Evolutionary conservation across 2,113 vertebrate genomes (phyloP), one percentile per base, ranked within the genome.

Genomic region (Gambusia affinis): DNA sequence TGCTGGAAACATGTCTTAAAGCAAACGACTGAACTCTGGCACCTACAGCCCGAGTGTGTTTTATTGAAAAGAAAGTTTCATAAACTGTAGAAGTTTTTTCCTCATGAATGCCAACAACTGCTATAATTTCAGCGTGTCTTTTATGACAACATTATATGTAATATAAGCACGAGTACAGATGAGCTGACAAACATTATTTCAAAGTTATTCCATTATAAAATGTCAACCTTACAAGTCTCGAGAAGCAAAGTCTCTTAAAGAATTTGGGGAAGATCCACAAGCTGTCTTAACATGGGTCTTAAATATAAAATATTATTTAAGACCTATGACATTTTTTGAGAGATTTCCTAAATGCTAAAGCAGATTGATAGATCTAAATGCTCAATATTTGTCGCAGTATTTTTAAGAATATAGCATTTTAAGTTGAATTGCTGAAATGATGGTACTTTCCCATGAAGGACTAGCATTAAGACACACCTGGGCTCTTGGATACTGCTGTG

Each of bases 1-100:
- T 60, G 60, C 31, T 64, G 68, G 42, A 82, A 76, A 79, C 61
- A 78, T 31, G 79, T 57, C 79, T 76, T 78, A 51, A 63, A 85
- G 76, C n/a, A 4, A 73, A 74, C 24, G 73, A 66, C 60, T 70
- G 30, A 62, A 64, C 83, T 72, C 42, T 78, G 67, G 8, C 81
- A 81, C 63, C 71, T 83, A 75, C 68, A 79, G 61, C 64, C 30
- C 71, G 22, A 19, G 47, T 30, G 42, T 68, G 64, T 70, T 28
- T 70, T n/a, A 37, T 27, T 11, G 27, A n/a, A 37, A 12, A 5
- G 4, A 15, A 19, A 30, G 24, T 31, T 33, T 51, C 1, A 64
- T 12, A 65, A 10, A 71, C 12, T 44, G 15, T 17, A 1, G 5
- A 71, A 29, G 61, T 33, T 17, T 29, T 0, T 33, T 61, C 28